A percentile compares a stretch with the other conserved stretches of the same genome.
These are phyloP conservation scores for Phaethornis superciliosus DNA, from an alignment of 2,113 vertebrate genomes.

Conservation along the genomic window DNA sequence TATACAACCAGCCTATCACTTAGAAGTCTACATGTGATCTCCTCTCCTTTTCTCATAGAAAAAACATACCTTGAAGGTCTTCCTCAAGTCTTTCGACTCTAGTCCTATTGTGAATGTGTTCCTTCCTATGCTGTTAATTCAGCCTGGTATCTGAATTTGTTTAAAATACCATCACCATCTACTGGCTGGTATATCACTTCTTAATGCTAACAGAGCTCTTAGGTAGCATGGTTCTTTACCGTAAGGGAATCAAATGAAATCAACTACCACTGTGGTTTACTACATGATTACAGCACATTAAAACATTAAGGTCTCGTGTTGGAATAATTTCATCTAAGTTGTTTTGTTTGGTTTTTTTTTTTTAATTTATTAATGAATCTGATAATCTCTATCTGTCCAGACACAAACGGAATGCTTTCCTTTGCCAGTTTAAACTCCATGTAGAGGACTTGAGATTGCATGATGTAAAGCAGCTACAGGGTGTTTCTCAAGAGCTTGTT, in stretches of 20 bases:
- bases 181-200: not conserved
- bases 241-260: not conserved
- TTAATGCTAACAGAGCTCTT: not conserved
- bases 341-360: not conserved
- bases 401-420: not conserved
- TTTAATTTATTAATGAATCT: not conserved
- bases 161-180: not conserved
- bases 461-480: not conserved
- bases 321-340: not conserved
- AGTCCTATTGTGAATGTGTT: not conserved
- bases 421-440: not conserved
- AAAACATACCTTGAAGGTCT: not conserved
- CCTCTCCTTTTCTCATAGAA: not conserved
- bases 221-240: not conserved
- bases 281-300: not conserved
- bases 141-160: not conserved
- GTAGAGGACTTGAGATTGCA: accelerated
- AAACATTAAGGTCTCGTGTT: not conserved
- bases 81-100: not conserved
- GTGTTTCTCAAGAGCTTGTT: not conserved
- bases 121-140: not conserved
- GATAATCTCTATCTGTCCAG: not conserved
- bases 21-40: not conserved
- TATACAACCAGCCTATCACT: not conserved
- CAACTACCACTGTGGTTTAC: not conserved